Conservation (phyloP, 1,140 invertebrate genomes). For the Gryon sp. region DNA sequence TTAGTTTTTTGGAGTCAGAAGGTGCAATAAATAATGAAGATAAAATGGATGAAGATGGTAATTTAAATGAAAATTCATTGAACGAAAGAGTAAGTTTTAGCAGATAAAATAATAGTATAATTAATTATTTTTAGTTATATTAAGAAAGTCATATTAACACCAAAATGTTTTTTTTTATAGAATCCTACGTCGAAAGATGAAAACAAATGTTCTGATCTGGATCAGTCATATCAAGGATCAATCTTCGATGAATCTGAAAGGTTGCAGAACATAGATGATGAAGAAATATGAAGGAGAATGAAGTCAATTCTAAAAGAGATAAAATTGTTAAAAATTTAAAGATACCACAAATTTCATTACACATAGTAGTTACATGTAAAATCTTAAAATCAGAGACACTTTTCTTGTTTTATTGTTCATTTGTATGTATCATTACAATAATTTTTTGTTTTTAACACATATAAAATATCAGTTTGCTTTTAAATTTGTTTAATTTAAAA, state of each 20-base stretch:
- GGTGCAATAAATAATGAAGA: slow-evolving; percentile 41
- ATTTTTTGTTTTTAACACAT: slow-evolving; percentile 19
- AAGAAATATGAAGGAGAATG: slow-evolving; percentile 6
- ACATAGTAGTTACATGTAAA: slow-evolving; percentile 1
- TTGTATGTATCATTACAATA: slow-evolving; percentile 23
- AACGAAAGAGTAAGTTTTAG: slow-evolving; percentile 22
- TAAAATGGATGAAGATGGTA: slow-evolving; percentile 5
- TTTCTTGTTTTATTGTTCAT: slow-evolving; percentile 27
- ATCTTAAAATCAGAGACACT: background rate
- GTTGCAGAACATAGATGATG: slow-evolving; percentile 26
- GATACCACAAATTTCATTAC: background rate
- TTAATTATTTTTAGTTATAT: too few relatives aligned
- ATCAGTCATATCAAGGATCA: slow-evolving; percentile 61
- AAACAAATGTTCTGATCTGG: slow-evolving; percentile 15
- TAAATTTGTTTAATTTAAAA: slow-evolving; percentile 8
- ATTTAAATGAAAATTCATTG: slow-evolving; percentile 5
- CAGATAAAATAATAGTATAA: too few relatives aligned
- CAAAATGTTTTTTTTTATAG: slow-evolving; percentile 26
- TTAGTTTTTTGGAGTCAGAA: slow-evolving; percentile 44
- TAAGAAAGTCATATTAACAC: too few relatives aligned
- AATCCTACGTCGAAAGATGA: slow-evolving; percentile 1
- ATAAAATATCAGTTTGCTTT: slow-evolving; percentile 24
- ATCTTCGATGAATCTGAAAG: slow-evolving; percentile 62
- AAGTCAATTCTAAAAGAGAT: background rate
- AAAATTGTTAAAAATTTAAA: background rate